Conservation (phyloP, 2,888 invertebrate genomes). For the Dysmachus trigonus region DNA sequence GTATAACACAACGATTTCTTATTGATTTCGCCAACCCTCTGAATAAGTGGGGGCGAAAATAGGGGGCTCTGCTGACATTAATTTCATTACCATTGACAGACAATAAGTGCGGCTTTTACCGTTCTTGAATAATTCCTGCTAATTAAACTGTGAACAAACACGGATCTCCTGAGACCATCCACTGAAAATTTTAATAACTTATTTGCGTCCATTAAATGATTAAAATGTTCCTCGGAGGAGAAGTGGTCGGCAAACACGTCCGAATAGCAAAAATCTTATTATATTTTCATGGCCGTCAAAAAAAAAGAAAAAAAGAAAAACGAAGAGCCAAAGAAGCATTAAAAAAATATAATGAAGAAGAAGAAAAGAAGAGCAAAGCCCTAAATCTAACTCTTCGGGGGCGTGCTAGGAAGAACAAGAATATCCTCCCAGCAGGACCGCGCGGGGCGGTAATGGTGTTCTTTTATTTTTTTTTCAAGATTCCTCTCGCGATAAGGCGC, state of each 20-base stretch:
- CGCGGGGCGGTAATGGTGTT: neutral
- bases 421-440: neutral
- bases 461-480: no score
- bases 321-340: neutral
- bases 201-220: neutral
- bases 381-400: neutral
- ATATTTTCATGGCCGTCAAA: neutral
- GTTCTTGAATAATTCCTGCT: neutral
- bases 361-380: neutral
- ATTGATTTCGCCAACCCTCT: neutral
- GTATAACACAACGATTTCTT: neutral
- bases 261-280: neutral
- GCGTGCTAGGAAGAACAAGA: neutral
- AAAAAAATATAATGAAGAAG: neutral
- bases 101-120: neutral
- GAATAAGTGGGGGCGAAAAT: neutral
- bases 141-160: neutral
- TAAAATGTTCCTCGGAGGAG: neutral
- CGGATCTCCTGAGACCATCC: neutral
- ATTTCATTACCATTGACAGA: neutral
- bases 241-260: neutral
- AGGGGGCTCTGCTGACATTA: neutral
- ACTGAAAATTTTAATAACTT: neutral
- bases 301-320: neutral
- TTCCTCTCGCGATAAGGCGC: neutral